Base-by-base conservation (phyloP, 1,140 invertebrate species). In the Daktulosphaira vitifoliae region DNA sequence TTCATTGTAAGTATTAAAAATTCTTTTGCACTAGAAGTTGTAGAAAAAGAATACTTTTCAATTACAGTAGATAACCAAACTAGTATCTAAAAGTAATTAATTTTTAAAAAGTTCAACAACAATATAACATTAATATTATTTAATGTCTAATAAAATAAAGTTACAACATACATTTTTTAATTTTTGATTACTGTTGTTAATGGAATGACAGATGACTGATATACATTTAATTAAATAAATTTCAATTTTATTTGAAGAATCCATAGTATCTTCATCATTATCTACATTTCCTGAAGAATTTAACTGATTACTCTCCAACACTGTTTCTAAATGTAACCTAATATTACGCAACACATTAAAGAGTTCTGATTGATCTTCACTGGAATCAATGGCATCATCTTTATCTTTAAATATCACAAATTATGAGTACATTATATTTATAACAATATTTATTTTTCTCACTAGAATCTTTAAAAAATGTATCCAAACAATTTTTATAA, bases 81-180 rank as follows among this genome's bases (percentile, higher is more conserved):
- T 13, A 62, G 29, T 44, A 62, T 23, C 54, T 62, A 8, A 8
- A 13, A 3, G 11, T 16, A 56, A 23, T 0, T 3, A 42, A 56
- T 5, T 26, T 6, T 50, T 26, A n/a, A n/a, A n/a, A n/a, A n/a
- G n/a, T n/a, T n/a, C n/a, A n/a, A n/a, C n/a, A n/a, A n/a, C n/a
- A n/a, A n/a, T n/a, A n/a, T n/a, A n/a, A n/a, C n/a, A n/a, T n/a
- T n/a, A n/a, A n/a, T n/a, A n/a, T n/a, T n/a, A n/a, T n/a, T n/a
- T n/a, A n/a, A n/a, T 20, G 7, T 52, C n/a, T n/a, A n/a, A n/a
- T n/a, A n/a, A n/a, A n/a, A n/a, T n/a, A n/a, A n/a, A n/a, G n/a
- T n/a, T n/a, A n/a, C n/a, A n/a, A n/a, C n/a, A n/a, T 62, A 62
- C 54, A 33, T 46, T 46, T 62, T 62, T 62, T 11, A 62, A 13